phyloP scores from a whole-genome alignment of 2,113 vertebrate genomes.

The Phyllopteryx taeniolatus region DNA sequence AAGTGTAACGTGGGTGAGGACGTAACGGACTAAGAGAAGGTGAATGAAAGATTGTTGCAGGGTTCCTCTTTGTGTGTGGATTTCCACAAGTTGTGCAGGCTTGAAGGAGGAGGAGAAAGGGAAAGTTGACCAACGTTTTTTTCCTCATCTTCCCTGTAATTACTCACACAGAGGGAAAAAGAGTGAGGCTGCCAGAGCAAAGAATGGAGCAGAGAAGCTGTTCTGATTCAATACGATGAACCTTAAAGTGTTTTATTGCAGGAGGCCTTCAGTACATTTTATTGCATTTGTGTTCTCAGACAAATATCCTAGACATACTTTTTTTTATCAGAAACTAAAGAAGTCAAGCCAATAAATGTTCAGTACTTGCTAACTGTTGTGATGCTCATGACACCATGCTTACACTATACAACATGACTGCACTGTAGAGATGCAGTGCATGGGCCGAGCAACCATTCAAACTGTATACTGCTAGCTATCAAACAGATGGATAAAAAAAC shows the following conservation, averaged over 20 bases:
- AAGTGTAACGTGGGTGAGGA: conserved; percentile 49
- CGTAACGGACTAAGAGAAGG: conserved; percentile 15
- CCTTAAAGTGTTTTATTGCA: background rate
- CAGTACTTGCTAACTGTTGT: background rate
- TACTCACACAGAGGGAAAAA: conserved; percentile 28
- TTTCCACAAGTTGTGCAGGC: conserved; percentile 18
- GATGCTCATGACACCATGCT: background rate
- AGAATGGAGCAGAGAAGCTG: conserved; percentile 1
- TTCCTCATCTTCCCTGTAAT: conserved; percentile 53
- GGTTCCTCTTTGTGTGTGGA: conserved; percentile 29
- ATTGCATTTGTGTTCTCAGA: background rate
- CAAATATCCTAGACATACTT: background rate
- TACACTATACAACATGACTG: background rate
- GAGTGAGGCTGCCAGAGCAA: background rate
- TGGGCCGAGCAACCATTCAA: background rate
- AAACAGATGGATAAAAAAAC: background rate
- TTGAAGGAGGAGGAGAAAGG: conserved; percentile 43
- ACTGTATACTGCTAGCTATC: background rate
- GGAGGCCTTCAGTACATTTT: background rate
- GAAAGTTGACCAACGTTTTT: conserved; percentile 36
- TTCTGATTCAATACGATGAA: conserved; percentile 2
- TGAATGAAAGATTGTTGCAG: conserved; percentile 28
- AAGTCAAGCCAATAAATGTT: background rate
- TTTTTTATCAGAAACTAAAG: background rate
- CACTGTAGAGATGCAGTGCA: background rate